These are phyloP conservation scores for Hyperoplus lanceolatus DNA, from an alignment of 2,797 vertebrate species.

Conservation along the genomic window DNA sequence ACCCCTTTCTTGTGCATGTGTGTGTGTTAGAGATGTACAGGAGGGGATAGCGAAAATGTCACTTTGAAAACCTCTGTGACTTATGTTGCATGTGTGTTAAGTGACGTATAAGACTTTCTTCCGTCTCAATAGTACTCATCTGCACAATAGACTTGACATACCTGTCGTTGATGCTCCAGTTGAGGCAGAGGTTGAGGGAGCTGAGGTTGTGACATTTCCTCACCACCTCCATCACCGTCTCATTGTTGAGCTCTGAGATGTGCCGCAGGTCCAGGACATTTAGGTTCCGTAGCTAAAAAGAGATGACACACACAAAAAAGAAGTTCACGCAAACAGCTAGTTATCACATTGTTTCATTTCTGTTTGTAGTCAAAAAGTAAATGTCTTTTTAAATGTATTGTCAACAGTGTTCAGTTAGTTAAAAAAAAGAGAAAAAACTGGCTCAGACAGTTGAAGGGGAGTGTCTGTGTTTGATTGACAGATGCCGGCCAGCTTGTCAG, in stretches of 20 bases:
- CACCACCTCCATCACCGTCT: conserved; percentile 99
- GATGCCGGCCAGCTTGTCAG: too few relatives aligned
- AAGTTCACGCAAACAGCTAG: conserved; percentile 7
- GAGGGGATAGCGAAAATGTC: too few relatives aligned
- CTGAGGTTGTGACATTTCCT: conserved; percentile 95
- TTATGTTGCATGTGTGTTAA: too few relatives aligned
- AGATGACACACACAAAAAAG: conserved; percentile 25
- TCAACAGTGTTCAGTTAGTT: not conserved
- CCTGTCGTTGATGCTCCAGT: conserved; percentile 99
- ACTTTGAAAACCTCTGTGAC: too few relatives aligned
- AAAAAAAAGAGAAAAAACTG: too few relatives aligned
- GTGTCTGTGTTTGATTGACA: too few relatives aligned
- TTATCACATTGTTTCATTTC: not conserved
- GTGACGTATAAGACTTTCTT: too few relatives aligned
- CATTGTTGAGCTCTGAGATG: conserved; percentile 98
- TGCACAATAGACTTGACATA: conserved; percentile 63
- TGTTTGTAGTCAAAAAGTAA: not conserved
- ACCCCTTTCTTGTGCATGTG: too few relatives aligned
- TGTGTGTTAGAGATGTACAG: too few relatives aligned
- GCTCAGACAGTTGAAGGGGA: too few relatives aligned
- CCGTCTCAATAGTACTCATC: too few relatives aligned
- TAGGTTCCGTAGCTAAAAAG: conserved; percentile 90
- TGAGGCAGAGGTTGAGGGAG: conserved; percentile 98
- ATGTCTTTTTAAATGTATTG: not conserved
- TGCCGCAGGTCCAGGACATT: conserved; percentile 95